phyloP scores from a whole-genome alignment of 2,888 invertebrate genomes.

The Pantelozetes paolii region DNA sequence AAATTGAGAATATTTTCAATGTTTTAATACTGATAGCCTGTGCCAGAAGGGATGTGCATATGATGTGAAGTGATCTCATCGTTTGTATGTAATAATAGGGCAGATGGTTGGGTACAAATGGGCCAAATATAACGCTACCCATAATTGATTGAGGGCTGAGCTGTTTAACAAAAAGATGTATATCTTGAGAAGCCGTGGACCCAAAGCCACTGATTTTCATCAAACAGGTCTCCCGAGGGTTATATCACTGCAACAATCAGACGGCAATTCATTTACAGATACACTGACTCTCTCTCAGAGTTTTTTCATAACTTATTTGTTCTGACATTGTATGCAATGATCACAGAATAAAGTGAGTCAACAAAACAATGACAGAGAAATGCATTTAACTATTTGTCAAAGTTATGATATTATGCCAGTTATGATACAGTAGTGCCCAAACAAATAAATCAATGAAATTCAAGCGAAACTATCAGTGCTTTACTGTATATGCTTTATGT shows the following conservation, averaged over 20 bases:
- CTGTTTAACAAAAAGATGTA: slow-evolving; percentile 18
- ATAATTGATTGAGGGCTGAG: slow-evolving; percentile 3
- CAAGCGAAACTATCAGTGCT: slow-evolving; percentile 2
- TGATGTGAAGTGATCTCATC: slow-evolving; percentile 5
- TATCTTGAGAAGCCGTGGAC: slow-evolving; percentile 24
- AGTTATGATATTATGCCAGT: slow-evolving; percentile 30
- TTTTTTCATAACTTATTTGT: slow-evolving; percentile 28
- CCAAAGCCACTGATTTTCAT: slow-evolving; percentile 17
- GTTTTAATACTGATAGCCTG: no score
- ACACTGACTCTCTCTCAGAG: slow-evolving; percentile 15
- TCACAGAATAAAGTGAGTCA: slow-evolving; percentile 29
- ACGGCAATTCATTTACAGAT: slow-evolving; percentile 26
- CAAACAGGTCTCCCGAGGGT: slow-evolving; percentile 23
- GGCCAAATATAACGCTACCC: background rate
- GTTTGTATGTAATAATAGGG: slow-evolving; percentile 3
- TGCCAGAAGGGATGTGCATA: background rate
- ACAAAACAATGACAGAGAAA: slow-evolving; percentile 20
- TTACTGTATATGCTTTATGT: background rate
- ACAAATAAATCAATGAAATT: slow-evolving; percentile 28
- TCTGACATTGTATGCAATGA: slow-evolving; percentile 20
- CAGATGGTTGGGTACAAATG: slow-evolving; percentile 6
- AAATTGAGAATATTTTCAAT: no score
- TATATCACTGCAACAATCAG: slow-evolving; percentile 28
- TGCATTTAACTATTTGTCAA: slow-evolving; percentile 23
- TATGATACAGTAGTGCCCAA: slow-evolving; percentile 31